These are phyloP conservation scores for Sarotherodon lohbergeri DNA, from an alignment of 2,113 vertebrate species.

Conservation along the genomic window DNA sequence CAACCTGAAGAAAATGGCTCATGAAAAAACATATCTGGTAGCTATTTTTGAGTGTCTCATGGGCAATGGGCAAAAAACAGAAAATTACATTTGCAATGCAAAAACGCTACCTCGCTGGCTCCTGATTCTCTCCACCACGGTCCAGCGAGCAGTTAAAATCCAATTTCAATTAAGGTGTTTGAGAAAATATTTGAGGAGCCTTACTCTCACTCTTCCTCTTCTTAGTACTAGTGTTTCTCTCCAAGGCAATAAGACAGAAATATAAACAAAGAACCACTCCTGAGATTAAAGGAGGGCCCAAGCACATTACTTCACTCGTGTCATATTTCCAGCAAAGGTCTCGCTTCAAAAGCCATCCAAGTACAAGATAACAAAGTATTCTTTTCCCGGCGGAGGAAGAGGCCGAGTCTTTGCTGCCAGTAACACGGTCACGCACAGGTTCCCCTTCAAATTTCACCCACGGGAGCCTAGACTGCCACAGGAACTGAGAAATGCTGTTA, in stretches of 20 bases:
- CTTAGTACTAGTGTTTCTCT: conserved; percentile 6
- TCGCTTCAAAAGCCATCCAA: conserved; percentile 16
- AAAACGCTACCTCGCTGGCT: conserved; percentile 28
- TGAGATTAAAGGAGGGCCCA: conserved; percentile 24
- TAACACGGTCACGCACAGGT: not conserved
- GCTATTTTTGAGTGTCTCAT: conserved; percentile 42
- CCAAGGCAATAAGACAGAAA: conserved; percentile 4
- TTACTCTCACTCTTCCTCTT: not conserved
- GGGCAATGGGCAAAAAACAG: conserved; percentile 8
- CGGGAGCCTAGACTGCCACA: not conserved
- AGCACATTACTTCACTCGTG: conserved; percentile 11
- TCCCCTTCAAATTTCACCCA: not conserved
- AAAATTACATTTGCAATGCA: conserved; percentile 73
- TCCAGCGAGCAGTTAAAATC: conserved; percentile 59
- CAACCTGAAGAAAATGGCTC: conserved; percentile 52
- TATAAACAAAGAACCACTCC: conserved; percentile 32
- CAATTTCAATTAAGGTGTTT: conserved; percentile 64
- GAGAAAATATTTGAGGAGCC: conserved; percentile 57
- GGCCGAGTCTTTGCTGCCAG: not conserved
- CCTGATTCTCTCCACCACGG: conserved; percentile 26
- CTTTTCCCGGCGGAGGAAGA: not conserved
- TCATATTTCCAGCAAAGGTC: conserved; percentile 26
- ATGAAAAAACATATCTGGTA: conserved; percentile 56
- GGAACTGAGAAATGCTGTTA: not conserved
- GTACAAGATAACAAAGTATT: conserved; percentile 31